A percentile compares a stretch with the other conserved stretches of the same genome.
Conservation (phyloP, 2,113 vertebrate genomes). For the Ciconia stormi region DNA sequence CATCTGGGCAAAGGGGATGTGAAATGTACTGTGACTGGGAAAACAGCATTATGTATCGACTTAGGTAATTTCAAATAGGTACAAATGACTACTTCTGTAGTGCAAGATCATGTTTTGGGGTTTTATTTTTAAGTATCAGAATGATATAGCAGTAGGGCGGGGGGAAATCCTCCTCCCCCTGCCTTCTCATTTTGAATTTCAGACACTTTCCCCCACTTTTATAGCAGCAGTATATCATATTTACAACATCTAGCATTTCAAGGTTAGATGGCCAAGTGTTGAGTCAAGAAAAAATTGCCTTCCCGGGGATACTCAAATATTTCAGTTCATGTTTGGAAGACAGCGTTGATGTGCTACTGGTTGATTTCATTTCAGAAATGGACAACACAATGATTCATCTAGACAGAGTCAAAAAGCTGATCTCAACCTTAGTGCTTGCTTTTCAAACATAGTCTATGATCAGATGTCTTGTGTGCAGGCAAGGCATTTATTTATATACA, state of each 20-base stretch:
- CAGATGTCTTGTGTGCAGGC: neutral
- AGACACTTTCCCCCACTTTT: neutral
- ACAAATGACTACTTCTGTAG: neutral
- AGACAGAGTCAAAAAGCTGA: constrained; percentile 22
- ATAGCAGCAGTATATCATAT: neutral
- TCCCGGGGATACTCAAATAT: constrained; percentile 24
- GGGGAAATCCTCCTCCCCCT: neutral
- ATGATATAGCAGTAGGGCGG: neutral
- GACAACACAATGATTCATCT: constrained; percentile 4
- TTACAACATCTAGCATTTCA: constrained; percentile 21
- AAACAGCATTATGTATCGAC: neutral
- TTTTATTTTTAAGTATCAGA: neutral
- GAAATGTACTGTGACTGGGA: neutral
- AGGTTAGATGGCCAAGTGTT: constrained; percentile 29
- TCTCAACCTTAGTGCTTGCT: neutral
- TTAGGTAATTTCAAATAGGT: neutral
- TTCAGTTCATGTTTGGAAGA: constrained; percentile 31
- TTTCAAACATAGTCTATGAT: neutral
- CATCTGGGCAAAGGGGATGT: neutral
- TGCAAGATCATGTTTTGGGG: neutral
- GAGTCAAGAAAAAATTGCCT: constrained; percentile 31
- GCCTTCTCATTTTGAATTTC: constrained; percentile 30
- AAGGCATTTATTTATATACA: neutral
- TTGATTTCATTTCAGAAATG: constrained; percentile 39
- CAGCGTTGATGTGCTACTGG: neutral